Base-by-base conservation (phyloP, 1,140 invertebrate genomes). In the Drusus annulatus region DNA sequence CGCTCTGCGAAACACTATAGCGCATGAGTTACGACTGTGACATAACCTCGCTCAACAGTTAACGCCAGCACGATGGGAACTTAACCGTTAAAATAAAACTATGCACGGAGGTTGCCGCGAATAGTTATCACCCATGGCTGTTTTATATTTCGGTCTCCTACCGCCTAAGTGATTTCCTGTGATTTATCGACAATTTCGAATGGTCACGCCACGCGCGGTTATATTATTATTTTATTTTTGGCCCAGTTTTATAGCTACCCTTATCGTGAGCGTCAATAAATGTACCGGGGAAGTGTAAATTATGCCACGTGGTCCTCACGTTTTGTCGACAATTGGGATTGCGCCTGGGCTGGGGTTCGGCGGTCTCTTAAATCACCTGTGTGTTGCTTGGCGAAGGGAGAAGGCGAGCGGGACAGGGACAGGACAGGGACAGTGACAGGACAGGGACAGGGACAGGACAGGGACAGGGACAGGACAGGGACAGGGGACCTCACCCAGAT, bases 61-160 rank as follows among this genome's bases (percentile, higher is more conserved):
- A 19, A 13, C 56, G 23, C 17, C 23, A 23, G 15, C 17, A 8
- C 56, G 16, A 17, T 21, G 56, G n/a, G 23, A 60, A 60, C 17
- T 60, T 8, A 45, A 45, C 10, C 36, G 36, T 10, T 45, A 45
- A 45, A 45, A 45, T 8, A 45, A 45, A 45, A 45, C 36, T 45
- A 45, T 45, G 36, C 50, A 52, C 68, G 45, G n/a, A 31, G 19
- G 23, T 23, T 23, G 19, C 21, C 13, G 25, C 10, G 17, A 17
- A 36, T 54, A 71, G 52, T 54, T 71, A 71, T 71, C 19, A 51
- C 16, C 25, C 68, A 51, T 50, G 17, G 54, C n/a, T 71, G 68
- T 71, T 71, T 71, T 71, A 71, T 71, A 71, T 71, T 71, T 71
- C 28, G 23, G 62, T 65, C 62, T 65, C 62, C 50, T 71, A 19